Percentiles rank a stretch among this genome's conserved stretches.
phyloP scores from a whole-genome alignment of 2,888 invertebrate genomes.

The Pristionchus exspectatus region DNA sequence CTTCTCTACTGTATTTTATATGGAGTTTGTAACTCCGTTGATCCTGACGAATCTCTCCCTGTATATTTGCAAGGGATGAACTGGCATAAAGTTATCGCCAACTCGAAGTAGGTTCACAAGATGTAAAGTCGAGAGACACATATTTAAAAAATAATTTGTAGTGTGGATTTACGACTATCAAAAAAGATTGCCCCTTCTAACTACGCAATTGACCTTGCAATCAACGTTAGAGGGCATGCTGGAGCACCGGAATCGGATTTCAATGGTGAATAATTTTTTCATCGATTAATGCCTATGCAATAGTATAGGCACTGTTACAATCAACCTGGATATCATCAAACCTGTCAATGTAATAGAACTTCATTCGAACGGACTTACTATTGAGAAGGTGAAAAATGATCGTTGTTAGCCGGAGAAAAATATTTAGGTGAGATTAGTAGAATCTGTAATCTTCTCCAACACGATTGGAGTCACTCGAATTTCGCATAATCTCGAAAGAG shows the following conservation, averaged over 20 bases:
- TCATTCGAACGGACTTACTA: not conserved
- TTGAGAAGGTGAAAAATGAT: not conserved
- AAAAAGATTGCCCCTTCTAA: not conserved
- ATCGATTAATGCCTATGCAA: not conserved
- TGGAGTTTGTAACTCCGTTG: too few species aligned
- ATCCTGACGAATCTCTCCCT: not conserved
- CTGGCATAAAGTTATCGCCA: not conserved
- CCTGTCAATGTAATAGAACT: not conserved
- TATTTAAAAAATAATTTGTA: not conserved
- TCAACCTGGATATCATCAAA: not conserved
- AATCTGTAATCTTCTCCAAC: not conserved
- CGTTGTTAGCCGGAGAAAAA: not conserved
- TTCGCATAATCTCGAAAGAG: not conserved
- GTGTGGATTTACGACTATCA: not conserved
- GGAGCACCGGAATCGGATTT: not conserved
- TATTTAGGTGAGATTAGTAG: not conserved
- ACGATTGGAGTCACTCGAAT: not conserved
- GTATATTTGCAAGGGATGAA: not conserved
- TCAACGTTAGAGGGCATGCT: not conserved
- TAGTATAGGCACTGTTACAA: not conserved
- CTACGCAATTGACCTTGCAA: not conserved
- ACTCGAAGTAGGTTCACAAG: not conserved
- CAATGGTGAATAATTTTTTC: not conserved
- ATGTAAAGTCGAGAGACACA: not conserved
- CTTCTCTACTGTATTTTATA: too few species aligned